These are phyloP conservation scores for Petrolisthes manimaculis DNA, from an alignment of 2,888 invertebrate species.

Conservation along the genomic window DNA sequence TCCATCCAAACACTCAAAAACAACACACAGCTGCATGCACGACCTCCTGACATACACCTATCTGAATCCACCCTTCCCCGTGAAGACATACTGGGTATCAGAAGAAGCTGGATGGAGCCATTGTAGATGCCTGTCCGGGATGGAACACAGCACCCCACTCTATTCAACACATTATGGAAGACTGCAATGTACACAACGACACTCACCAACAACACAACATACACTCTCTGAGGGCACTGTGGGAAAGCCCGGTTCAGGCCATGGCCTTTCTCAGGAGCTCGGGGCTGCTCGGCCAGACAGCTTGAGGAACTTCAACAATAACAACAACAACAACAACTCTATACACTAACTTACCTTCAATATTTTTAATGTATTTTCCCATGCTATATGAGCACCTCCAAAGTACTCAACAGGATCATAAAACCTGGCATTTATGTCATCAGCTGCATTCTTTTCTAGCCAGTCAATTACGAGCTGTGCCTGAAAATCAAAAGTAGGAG, in stretches of 20 bases:
- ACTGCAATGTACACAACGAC: not conserved
- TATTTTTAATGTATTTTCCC: conserved; percentile 92
- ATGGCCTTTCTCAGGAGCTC: no score
- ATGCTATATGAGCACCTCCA: conserved; percentile 85
- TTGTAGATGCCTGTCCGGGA: no score
- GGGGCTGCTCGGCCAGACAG: no score
- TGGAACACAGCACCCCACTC: not conserved
- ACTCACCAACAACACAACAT: no score
- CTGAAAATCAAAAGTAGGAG: conserved; percentile 14
- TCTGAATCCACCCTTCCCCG: no score
- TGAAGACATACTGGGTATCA: not conserved
- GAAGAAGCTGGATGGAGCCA: not conserved
- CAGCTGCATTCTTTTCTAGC: conserved; percentile 85
- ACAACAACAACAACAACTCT: not conserved
- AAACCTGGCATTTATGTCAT: conserved; percentile 71
- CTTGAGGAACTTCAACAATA: no score
- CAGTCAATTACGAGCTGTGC: conserved; percentile 89
- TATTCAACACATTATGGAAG: not conserved
- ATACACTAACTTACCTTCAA: conserved; percentile 72
- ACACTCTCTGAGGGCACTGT: no score
- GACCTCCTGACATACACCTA: no score
- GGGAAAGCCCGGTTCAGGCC: no score
- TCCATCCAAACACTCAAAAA: no score
- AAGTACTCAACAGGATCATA: conserved; percentile 78
- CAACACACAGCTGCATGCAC: no score